phyloP scores from a whole-genome alignment of 2,113 vertebrate species.

The Trinectes maculatus region DNA sequence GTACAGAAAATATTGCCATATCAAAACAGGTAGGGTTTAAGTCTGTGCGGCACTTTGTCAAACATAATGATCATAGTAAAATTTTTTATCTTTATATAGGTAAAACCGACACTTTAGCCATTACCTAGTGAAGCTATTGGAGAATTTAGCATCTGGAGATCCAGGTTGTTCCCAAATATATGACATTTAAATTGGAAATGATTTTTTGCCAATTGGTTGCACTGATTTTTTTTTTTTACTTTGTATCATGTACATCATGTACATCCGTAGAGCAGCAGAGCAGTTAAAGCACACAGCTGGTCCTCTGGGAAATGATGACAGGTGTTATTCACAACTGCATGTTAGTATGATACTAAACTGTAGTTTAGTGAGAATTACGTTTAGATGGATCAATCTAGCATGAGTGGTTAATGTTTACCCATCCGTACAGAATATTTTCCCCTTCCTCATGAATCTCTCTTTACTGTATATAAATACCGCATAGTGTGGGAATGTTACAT shows the following conservation, averaged over 20 bases:
- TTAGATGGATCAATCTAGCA: slow-evolving; percentile 17
- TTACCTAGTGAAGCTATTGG: neutral
- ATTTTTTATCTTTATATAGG: too few relatives aligned
- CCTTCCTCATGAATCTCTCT: slow-evolving; percentile 6
- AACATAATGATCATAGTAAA: neutral
- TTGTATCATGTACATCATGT: too few relatives aligned
- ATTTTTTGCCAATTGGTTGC: neutral
- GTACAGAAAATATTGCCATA: neutral
- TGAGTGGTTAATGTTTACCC: slow-evolving; percentile 16
- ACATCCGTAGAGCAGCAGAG: slow-evolving; percentile 9
- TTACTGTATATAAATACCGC: neutral
- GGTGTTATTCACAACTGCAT: slow-evolving; percentile 10
- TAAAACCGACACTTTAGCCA: too few relatives aligned
- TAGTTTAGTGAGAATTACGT: slow-evolving; percentile 31
- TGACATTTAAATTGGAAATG: neutral
- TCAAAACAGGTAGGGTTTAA: too few relatives aligned
- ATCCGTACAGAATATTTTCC: slow-evolving; percentile 7
- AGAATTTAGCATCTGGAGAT: neutral
- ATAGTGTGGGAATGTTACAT: slow-evolving; percentile 16
- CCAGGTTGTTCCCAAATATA: neutral
- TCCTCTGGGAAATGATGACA: neutral
- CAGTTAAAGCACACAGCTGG: slow-evolving; percentile 6
- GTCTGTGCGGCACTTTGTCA: neutral
- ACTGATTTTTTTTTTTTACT: too few relatives aligned
- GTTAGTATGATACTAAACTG: slow-evolving; percentile 15